Conservation (phyloP, 2,888 invertebrate species). For the Lepidonotus clava region DNA sequence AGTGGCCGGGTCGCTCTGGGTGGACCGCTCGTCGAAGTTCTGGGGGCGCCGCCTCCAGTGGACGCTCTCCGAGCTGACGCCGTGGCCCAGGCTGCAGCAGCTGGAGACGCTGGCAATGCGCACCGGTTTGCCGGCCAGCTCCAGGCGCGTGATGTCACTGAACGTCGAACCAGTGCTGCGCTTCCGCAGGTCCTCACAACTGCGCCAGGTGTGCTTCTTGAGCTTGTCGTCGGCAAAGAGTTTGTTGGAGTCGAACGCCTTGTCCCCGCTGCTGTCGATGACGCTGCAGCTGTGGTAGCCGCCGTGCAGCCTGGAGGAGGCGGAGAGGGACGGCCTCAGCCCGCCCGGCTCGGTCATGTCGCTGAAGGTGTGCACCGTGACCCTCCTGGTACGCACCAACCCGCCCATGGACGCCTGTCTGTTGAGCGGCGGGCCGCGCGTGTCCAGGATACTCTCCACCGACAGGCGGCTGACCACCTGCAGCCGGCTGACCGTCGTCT, state of each 20-base stretch:
- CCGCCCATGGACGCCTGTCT: background rate
- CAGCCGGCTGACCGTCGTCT: background rate
- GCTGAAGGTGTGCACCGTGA: conserved; percentile 3
- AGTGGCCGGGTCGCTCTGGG: background rate
- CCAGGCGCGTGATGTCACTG: background rate
- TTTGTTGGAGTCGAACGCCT: background rate
- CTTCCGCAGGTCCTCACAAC: background rate
- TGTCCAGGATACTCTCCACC: background rate
- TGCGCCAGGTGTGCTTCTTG: background rate
- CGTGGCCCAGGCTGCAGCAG: background rate
- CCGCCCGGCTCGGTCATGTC: background rate
- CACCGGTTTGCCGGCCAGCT: background rate
- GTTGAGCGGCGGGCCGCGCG: background rate
- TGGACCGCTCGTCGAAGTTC: conserved; percentile 7
- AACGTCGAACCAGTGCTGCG: background rate
- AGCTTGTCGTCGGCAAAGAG: background rate
- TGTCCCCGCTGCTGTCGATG: background rate
- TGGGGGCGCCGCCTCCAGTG: background rate
- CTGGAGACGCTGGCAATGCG: conserved; percentile 22
- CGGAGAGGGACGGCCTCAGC: background rate
- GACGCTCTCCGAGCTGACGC: background rate
- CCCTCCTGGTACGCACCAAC: background rate
- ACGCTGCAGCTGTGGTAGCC: conserved; percentile 6
- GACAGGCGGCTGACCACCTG: background rate
- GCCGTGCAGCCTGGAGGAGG: background rate